These are phyloP conservation scores for Caenorhabditis sp. DNA, from an alignment of 2,888 invertebrate species.

Conservation along the genomic window DNA sequence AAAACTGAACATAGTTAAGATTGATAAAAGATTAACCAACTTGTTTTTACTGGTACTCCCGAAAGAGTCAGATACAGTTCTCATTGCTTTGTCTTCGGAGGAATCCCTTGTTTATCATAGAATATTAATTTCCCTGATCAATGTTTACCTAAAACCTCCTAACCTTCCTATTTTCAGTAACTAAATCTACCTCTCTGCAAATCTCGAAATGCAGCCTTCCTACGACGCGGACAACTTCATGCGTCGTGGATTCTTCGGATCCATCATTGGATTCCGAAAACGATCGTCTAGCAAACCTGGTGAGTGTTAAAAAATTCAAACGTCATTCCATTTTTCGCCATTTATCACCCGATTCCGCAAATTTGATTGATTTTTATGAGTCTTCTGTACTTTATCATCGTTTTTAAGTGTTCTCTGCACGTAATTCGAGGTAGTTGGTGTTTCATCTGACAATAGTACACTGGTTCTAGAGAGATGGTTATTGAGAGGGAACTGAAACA, in stretches of 20 bases:
- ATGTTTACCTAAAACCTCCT: not conserved
- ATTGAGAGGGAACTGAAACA: too few relatives aligned
- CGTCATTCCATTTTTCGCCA: not conserved
- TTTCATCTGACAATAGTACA: not conserved
- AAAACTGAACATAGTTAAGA: not conserved
- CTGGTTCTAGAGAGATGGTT: not conserved
- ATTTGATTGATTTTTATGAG: slow-evolving; percentile 16
- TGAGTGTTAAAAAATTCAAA: too few relatives aligned
- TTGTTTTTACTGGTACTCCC: too few relatives aligned
- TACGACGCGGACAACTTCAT: slow-evolving; percentile 79
- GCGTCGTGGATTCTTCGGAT: slow-evolving; percentile 77
- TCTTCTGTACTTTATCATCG: not conserved
- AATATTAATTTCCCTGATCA: too few relatives aligned
- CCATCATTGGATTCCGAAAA: slow-evolving; percentile 75
- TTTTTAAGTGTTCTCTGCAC: slow-evolving; percentile 37
- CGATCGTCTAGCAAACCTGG: slow-evolving; percentile 58
- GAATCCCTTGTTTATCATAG: too few relatives aligned
- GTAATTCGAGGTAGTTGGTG: not conserved
- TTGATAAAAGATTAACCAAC: too few relatives aligned
- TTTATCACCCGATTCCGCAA: slow-evolving; percentile 7
- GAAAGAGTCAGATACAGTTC: too few relatives aligned
- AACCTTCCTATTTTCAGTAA: slow-evolving; percentile 18
- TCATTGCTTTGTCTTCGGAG: too few relatives aligned
- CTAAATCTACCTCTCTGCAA: slow-evolving; percentile 20
- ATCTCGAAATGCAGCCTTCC: slow-evolving; percentile 73